These are phyloP conservation scores for Sceloporus undulatus DNA, from an alignment of 2,113 vertebrate species.

Conservation along the genomic window DNA sequence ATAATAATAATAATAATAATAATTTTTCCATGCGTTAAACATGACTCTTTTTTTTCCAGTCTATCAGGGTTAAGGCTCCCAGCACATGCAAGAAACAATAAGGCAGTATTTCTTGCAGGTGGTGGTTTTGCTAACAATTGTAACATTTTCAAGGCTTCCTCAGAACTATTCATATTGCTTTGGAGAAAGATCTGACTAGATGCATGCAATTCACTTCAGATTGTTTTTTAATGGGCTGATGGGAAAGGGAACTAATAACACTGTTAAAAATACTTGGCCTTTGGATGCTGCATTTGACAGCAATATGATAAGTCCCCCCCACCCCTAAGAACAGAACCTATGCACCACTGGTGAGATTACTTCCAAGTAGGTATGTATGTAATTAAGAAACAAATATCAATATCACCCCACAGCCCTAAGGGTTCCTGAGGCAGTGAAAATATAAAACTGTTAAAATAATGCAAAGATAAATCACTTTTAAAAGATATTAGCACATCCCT, in stretches of 20 bases:
- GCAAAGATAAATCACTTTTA: too few species aligned
- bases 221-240: not conserved
- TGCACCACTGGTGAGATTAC: too few species aligned
- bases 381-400: too few species aligned
- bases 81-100: not conserved
- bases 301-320: too few species aligned
- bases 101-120: not conserved
- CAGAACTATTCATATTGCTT: not conserved
- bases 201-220: not conserved
- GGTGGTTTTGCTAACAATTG: too few species aligned
- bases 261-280: not conserved
- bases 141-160: not conserved
- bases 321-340: not conserved
- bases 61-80: not conserved
- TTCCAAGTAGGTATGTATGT: too few species aligned
- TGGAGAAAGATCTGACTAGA: not conserved
- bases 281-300: not conserved
- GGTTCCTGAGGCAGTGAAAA: too few species aligned
- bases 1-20: too few species aligned
- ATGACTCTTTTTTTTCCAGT: not conserved
- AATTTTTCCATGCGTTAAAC: conserved; percentile 9
- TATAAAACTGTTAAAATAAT: too few species aligned
- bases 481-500: too few species aligned
- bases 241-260: not conserved
- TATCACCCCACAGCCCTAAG: too few species aligned